These are phyloP conservation scores for Pyrrhia umbra DNA, from an alignment of 2,888 invertebrate genomes.

Conservation along the genomic window DNA sequence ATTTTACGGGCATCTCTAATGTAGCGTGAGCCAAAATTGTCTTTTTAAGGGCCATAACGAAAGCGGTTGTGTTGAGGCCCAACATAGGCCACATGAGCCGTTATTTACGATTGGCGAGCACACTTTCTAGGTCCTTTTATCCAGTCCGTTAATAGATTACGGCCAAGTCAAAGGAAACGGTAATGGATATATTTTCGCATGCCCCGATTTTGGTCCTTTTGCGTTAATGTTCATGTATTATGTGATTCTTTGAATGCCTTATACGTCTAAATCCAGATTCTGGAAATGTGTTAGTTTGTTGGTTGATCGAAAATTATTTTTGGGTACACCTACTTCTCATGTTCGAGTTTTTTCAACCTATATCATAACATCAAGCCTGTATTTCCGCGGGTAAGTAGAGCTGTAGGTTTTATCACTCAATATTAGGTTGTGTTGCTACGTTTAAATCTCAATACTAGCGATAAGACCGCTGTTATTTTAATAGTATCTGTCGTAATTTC, in stretches of 20 bases:
- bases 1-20: conserved; percentile 66
- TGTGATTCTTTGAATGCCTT: conserved; percentile 29
- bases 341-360: too few relatives aligned
- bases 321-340: too few relatives aligned
- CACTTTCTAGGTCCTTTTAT: conserved; percentile 41
- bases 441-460: too few relatives aligned
- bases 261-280: too few relatives aligned
- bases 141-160: conserved; percentile 49
- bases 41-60: conserved; percentile 70
- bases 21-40: conserved; percentile 73
- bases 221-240: conserved; percentile 7
- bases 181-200: conserved; percentile 51
- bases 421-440: too few relatives aligned
- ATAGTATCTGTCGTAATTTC: too few relatives aligned
- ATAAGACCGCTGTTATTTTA: too few relatives aligned
- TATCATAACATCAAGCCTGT: too few relatives aligned
- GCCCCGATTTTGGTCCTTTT: conserved; percentile 4
- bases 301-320: too few relatives aligned
- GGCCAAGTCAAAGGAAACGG: conserved; percentile 43
- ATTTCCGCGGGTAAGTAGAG: too few relatives aligned
- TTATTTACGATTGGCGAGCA: conserved; percentile 70
- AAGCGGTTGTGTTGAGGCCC: conserved; percentile 58
- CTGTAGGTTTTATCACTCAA: too few relatives aligned
- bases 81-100: conserved; percentile 65
- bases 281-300: too few relatives aligned